Evolutionary conservation across 1,140 invertebrate species (phyloP).

Genomic region (Drosophila sp.): DNA sequence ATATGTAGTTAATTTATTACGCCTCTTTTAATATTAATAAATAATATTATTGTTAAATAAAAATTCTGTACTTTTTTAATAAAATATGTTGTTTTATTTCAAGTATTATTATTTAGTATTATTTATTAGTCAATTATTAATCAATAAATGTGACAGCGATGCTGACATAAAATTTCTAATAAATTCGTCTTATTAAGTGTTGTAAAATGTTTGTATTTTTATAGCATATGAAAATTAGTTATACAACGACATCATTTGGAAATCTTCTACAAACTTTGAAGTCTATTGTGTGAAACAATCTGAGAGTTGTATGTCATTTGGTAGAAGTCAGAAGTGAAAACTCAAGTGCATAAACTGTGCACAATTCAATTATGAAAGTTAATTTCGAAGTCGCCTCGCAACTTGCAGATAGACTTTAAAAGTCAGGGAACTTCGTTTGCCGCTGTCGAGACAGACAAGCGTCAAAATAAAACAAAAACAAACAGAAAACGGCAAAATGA

Average conservation of each 20-base stretch:
- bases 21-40: no score
- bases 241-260: not conserved
- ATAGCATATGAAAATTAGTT: not conserved
- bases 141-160: no score
- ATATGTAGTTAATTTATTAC: no score
- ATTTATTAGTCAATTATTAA: no score
- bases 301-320: slow-evolving; percentile 35
- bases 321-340: slow-evolving; percentile 20
- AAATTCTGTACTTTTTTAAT: no score
- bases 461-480: slow-evolving; percentile 28
- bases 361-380: slow-evolving; percentile 60
- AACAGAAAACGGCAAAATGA: not conserved
- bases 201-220: no score
- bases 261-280: slow-evolving; percentile 3
- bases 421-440: slow-evolving; percentile 46
- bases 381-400: slow-evolving; percentile 35
- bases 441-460: slow-evolving; percentile 40
- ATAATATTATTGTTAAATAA: no score
- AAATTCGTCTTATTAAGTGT: not conserved
- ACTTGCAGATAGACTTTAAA: slow-evolving; percentile 52
- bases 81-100: no score
- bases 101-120: no score
- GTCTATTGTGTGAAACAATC: slow-evolving; percentile 25
- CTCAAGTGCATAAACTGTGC: slow-evolving; percentile 47
- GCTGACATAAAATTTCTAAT: no score